Conservation (phyloP, 2,113 vertebrate species). For the Saccopteryx bilineata region DNA sequence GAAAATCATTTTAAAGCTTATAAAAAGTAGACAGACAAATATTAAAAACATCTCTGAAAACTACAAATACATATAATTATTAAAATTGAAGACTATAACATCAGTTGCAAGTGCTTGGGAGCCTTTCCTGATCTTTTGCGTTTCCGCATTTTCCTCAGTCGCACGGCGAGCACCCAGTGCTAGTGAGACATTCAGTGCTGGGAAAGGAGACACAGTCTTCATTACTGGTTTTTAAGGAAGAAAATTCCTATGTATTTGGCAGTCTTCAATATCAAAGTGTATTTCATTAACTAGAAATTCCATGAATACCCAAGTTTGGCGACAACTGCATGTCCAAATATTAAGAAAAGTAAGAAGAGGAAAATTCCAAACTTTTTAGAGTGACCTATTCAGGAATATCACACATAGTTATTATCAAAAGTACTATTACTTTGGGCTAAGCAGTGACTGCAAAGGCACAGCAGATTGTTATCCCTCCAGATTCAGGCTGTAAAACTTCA, state of each 20-base stretch:
- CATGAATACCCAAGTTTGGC: conserved; percentile 89
- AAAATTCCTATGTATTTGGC: conserved; percentile 92
- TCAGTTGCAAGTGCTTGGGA: conserved; percentile 88
- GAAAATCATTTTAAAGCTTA: conserved; percentile 91
- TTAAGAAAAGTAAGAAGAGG: conserved; percentile 87
- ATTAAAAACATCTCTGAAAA: conserved; percentile 91
- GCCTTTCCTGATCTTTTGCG: conserved; percentile 87
- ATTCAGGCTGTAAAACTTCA: conserved; percentile 87
- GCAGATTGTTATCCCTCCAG: conserved; percentile 89
- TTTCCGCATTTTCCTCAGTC: conserved; percentile 87
- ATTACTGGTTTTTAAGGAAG: conserved; percentile 87
- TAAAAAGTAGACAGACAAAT: conserved; percentile 91
- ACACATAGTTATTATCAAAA: conserved; percentile 87
- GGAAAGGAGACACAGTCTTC: conserved; percentile 88
- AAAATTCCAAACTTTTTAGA: conserved; percentile 88
- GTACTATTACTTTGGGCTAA: conserved; percentile 91
- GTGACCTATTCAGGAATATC: conserved; percentile 87
- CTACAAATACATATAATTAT: conserved; percentile 89
- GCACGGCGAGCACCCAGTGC: conserved; percentile 88
- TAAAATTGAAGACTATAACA: conserved; percentile 90
- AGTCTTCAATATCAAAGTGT: conserved; percentile 91
- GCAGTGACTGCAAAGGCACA: conserved; percentile 92
- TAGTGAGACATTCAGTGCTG: conserved; percentile 90
- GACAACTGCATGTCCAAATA: conserved; percentile 88
- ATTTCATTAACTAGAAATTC: conserved; percentile 88